A percentile compares a stretch with the other conserved stretches of the same genome.
Evolutionary conservation across 2,797 vertebrate genomes (phyloP).

Genomic region (Rhincodon typus): DNA sequence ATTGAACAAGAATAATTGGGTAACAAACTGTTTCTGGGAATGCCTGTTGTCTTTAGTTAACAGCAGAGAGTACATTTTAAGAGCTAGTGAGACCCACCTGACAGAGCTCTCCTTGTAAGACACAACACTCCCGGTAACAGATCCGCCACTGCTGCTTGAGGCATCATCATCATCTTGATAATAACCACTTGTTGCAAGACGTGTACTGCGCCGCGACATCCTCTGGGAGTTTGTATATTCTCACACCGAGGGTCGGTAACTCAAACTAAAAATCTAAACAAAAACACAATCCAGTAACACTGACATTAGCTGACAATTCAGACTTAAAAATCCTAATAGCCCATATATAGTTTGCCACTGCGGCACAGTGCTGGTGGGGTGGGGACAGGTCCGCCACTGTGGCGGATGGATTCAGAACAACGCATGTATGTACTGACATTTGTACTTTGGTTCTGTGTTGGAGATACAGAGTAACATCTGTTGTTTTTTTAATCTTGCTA

Average conservation of each 20-base stretch:
- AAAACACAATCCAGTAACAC: background rate
- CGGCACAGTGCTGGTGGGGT: too few species aligned
- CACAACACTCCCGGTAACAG: background rate
- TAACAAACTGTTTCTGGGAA: background rate
- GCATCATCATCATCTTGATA: slow-evolving; percentile 21
- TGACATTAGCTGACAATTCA: background rate
- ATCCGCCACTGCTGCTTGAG: slow-evolving; percentile 10
- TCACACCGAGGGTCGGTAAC: background rate
- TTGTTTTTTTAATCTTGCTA: background rate
- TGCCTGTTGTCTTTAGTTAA: background rate
- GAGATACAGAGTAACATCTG: too few species aligned
- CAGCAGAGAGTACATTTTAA: background rate
- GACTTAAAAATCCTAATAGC: background rate
- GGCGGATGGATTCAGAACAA: background rate
- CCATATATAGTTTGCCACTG: background rate
- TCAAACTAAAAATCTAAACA: background rate
- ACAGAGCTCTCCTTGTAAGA: slow-evolving; percentile 12
- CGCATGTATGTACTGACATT: background rate
- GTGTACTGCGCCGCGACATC: slow-evolving; percentile 1
- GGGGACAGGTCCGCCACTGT: too few species aligned
- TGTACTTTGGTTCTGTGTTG: background rate
- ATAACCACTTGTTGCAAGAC: background rate
- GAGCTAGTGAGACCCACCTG: background rate
- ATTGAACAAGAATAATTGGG: background rate
- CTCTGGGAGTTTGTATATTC: background rate